Evolutionary conservation across 2,888 invertebrate genomes (phyloP).

Genomic region (Hemaris fuciformis): DNA sequence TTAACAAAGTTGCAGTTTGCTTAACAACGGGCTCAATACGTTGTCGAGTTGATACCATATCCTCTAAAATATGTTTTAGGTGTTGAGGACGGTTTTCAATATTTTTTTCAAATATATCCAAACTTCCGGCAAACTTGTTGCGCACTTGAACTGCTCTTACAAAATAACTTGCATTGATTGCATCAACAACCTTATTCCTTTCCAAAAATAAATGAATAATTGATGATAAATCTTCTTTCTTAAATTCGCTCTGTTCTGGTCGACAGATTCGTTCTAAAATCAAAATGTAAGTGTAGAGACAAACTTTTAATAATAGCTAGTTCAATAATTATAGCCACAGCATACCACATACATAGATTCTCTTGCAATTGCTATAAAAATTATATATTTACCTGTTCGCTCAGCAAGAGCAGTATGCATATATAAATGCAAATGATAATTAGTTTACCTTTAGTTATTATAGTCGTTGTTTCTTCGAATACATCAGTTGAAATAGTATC

Average conservation of each 20-base stretch:
- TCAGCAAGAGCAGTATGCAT: background rate
- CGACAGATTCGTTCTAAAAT: background rate
- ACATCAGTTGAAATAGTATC: background rate
- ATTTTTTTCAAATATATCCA: constrained; percentile 28
- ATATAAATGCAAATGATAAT: background rate
- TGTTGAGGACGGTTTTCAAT: constrained; percentile 38
- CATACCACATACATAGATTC: too few relatives aligned
- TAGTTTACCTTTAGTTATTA: background rate
- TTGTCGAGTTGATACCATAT: constrained; percentile 27
- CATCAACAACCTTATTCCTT: constrained; percentile 24
- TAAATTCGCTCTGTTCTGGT: constrained; percentile 28
- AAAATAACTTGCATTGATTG: constrained; percentile 26
- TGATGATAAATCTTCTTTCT: constrained; percentile 34
- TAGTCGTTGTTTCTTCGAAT: background rate
- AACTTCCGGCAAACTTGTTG: constrained; percentile 24
- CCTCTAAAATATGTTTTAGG: constrained; percentile 43
- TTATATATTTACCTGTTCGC: too few relatives aligned
- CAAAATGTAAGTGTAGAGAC: too few relatives aligned
- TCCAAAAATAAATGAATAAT: constrained; percentile 34
- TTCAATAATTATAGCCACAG: too few relatives aligned
- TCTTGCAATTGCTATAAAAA: too few relatives aligned
- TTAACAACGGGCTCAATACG: constrained; percentile 29
- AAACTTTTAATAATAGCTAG: too few relatives aligned
- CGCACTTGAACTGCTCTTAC: constrained; percentile 23
- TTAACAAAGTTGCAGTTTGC: constrained; percentile 17